phyloP scores from a whole-genome alignment of 2,888 invertebrate species.

The Aproaerema taeniolella region DNA sequence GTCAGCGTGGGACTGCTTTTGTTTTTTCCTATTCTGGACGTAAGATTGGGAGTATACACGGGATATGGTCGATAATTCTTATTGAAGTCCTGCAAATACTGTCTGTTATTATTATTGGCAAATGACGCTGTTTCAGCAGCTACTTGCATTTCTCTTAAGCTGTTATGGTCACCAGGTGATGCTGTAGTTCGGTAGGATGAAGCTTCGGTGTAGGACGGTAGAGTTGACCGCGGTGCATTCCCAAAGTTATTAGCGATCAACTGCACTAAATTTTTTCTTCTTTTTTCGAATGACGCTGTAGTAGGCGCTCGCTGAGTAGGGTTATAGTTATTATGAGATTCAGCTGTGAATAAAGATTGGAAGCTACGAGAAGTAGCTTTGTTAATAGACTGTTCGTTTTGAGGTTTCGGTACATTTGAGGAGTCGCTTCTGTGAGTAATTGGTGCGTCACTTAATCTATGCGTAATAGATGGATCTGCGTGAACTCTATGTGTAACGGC shows the following conservation, averaged over 20 bases:
- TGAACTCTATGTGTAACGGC: conserved; percentile 18
- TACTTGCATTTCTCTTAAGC: conserved; percentile 81
- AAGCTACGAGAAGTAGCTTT: conserved; percentile 55
- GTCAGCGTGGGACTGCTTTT: conserved; percentile 59
- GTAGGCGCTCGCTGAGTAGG: conserved; percentile 57
- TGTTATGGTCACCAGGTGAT: conserved; percentile 51
- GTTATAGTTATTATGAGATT: conserved; percentile 39
- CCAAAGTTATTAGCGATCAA: conserved; percentile 60
- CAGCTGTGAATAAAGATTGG: conserved; percentile 48
- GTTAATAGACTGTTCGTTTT: conserved; percentile 21
- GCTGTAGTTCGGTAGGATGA: conserved; percentile 51
- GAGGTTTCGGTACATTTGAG: conserved; percentile 9
- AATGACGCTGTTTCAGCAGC: conserved; percentile 88
- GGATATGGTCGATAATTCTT: conserved; percentile 65
- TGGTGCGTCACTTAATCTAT: no score
- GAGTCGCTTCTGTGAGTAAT: no score
- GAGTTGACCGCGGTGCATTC: conserved; percentile 43
- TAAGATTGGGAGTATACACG: conserved; percentile 55
- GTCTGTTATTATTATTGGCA: conserved; percentile 72
- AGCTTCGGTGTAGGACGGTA: conserved; percentile 49
- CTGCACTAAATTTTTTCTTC: conserved; percentile 59
- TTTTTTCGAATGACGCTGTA: conserved; percentile 53
- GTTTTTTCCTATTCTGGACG: conserved; percentile 39
- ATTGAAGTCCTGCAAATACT: conserved; percentile 59
- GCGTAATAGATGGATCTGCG: neutral